Base-by-base conservation (phyloP, 2,113 vertebrate genomes). In the Etheostoma cragini region DNA sequence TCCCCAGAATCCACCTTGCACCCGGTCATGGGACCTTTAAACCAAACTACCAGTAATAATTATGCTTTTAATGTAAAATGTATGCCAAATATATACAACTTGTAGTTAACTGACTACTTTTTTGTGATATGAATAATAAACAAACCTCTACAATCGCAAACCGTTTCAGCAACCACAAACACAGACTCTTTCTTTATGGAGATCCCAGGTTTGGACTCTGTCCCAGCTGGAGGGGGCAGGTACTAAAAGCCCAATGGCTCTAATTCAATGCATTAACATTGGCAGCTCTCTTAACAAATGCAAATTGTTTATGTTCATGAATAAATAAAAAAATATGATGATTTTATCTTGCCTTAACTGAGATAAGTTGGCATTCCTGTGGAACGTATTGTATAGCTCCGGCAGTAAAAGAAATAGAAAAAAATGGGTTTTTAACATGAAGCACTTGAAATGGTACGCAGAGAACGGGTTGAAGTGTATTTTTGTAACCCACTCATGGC, bases 221-320 rank as follows among this genome's bases (percentile, higher is more conserved):
- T 67, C 56, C 54, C 42, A 67, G 46, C 21, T 67, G 61, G 62
- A 38, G 54, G 54, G 47, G 57, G 50, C 8, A 30, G 42, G 50
- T 52, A n/a, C 38, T 17, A 49, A 46, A 69, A 8, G 30, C 67
- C 54, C 52, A 30, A 57, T 78, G 80, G 67, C 26, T 68, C 17
- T 11, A 24, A 82, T 80, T 45, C 64, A 79, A 60, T 84, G 24
- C 21, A 24, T 54, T 68, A 30, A 68, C 4, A 45, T 24, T 80
- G 72, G 84, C 65, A 67, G 6, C 4, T 16, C 11, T 75, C 21
- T 63, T 14, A 62, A 35, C 10, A 75, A 50, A 67, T 24, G 46
- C 26, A 73, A 50, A 67, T 10, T 30, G 15, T 53, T 74, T 26
- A 30, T 54, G 10, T 30, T 53, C 8, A 66, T 16, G 38, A 38